Conservation (phyloP, 92 coral and sea anemone species). For the Siderastrea radians region DNA sequence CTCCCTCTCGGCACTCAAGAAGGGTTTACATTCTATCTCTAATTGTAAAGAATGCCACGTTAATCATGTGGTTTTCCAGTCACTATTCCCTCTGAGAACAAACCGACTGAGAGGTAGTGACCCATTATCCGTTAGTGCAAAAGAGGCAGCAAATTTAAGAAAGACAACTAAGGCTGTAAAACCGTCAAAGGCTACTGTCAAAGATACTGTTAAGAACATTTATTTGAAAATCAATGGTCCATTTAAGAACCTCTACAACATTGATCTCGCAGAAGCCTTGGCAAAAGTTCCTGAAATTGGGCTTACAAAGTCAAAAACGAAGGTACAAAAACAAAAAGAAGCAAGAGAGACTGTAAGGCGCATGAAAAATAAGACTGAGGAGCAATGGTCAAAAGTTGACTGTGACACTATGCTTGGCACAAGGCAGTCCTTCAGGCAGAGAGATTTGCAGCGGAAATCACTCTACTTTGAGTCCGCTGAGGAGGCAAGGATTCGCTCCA, state of each 20-base stretch:
- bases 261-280: conserved; percentile 6
- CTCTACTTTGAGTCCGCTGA: conserved; percentile 12
- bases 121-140: not conserved
- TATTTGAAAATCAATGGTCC: conserved; percentile 5
- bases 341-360: no score
- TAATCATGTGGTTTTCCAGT: not conserved
- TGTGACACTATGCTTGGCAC: no score
- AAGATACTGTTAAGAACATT: not conserved
- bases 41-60: conserved; percentile 3
- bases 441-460: no score
- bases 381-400: no score
- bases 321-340: no score
- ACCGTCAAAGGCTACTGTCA: not conserved
- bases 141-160: conserved; percentile 7
- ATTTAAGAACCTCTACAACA: conserved; percentile 9
- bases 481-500: not conserved
- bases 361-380: no score
- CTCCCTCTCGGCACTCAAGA: not conserved
- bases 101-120: not conserved
- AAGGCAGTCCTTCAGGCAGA: no score
- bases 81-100: conserved; percentile 1
- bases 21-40: not conserved
- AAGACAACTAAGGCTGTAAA: not conserved
- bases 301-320: no score
- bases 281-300: not conserved